Conservation (phyloP, 2,888 invertebrate genomes). For the Xanthorhoe designata region DNA sequence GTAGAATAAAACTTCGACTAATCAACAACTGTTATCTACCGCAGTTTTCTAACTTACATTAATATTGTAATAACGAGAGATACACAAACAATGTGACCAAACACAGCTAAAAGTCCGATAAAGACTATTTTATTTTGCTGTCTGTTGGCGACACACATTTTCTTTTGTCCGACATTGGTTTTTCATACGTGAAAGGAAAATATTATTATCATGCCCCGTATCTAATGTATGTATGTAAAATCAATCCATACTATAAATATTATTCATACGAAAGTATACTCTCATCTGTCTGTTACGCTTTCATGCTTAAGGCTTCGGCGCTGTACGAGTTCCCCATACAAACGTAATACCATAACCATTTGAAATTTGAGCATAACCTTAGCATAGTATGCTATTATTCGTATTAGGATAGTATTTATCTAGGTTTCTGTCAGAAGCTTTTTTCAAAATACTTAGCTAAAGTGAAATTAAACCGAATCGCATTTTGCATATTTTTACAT, state of each 20-base stretch:
- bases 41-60: not conserved
- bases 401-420: no score
- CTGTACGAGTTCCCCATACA: no score
- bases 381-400: no score
- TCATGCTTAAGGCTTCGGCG: no score
- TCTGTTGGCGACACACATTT: slow-evolving; percentile 5
- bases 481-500: no score
- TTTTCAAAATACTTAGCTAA: no score
- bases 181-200: slow-evolving; percentile 6
- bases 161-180: slow-evolving; percentile 4
- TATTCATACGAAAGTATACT: no score
- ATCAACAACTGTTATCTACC: not conserved
- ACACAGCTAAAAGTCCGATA: slow-evolving; percentile 2
- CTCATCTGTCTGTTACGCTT: no score
- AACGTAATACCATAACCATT: no score
- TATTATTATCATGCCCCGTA: slow-evolving; percentile 4
- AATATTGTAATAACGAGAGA: not conserved
- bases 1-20: not conserved
- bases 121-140: not conserved
- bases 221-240: not conserved
- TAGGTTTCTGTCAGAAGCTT: no score
- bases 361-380: no score
- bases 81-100: slow-evolving; percentile 6
- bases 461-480: no score
- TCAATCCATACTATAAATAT: not conserved